Conservation (phyloP, 2,113 vertebrate species). For the Tragelaphus scriptus region DNA sequence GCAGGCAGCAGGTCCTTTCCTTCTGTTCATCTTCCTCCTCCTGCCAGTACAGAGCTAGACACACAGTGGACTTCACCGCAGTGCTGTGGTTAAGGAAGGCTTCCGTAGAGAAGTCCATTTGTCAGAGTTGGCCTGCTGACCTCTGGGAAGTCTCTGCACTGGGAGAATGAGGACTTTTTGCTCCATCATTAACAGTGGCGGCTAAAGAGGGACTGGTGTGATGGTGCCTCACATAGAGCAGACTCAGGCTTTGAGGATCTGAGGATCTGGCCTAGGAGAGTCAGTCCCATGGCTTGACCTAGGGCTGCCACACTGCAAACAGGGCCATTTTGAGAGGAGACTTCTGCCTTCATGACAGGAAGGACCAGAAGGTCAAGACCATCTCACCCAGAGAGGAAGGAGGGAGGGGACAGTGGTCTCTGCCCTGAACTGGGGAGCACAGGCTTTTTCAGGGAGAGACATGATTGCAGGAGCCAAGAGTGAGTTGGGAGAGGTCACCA, state of each 20-base stretch:
- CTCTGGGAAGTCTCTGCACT: neutral
- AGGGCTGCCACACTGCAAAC: neutral
- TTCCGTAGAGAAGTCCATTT: no score
- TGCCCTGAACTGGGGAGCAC: neutral
- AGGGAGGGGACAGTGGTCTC: constrained; percentile 56
- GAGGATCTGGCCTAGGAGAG: neutral
- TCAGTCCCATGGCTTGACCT: neutral
- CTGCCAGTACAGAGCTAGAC: neutral
- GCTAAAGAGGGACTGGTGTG: neutral
- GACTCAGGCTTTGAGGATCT: neutral
- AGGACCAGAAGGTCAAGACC: constrained; percentile 66
- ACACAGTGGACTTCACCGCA: no score
- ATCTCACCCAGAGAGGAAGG: constrained; percentile 68
- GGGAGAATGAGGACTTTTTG: neutral
- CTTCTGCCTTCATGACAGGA: neutral
- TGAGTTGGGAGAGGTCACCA: fast-evolving
- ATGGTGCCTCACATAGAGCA: neutral
- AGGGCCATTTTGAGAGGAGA: neutral
- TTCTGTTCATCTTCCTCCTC: neutral
- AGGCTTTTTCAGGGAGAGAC: neutral
- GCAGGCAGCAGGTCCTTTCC: neutral
- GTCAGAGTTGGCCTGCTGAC: neutral
- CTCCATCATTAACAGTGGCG: fast-evolving
- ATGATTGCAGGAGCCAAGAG: neutral
- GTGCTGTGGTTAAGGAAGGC: neutral